A percentile compares a stretch with the other conserved stretches of the same genome.
Conservation (phyloP, 2,797 vertebrate species). For the Antrozous pallidus region DNA sequence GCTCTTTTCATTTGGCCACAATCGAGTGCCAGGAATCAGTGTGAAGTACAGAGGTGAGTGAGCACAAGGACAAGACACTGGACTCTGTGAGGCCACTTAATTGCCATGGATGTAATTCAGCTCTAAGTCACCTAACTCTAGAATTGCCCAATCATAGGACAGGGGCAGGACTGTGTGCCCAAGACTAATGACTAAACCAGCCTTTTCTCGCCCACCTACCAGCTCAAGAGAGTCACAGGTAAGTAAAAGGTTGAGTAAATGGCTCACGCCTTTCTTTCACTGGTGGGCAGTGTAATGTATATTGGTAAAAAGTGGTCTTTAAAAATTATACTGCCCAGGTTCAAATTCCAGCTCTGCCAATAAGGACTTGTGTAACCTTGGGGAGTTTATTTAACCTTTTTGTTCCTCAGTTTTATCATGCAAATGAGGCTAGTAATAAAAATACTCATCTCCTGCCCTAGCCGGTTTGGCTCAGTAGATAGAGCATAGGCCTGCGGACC, state of each 20-base stretch:
- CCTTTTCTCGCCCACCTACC: neutral
- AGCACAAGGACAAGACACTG: neutral
- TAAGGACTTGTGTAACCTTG: neutral
- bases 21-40: neutral
- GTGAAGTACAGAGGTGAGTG: neutral
- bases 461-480: too few relatives aligned
- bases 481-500: too few relatives aligned
- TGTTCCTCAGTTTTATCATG: neutral
- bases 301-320: neutral
- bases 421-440: neutral
- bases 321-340: neutral
- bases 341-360: neutral
- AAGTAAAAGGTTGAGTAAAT: neutral
- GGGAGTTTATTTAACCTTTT: neutral
- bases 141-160: neutral
- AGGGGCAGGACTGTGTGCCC: neutral
- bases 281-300: fast-evolving
- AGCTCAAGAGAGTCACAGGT: neutral
- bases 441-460: neutral
- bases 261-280: neutral
- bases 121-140: neutral
- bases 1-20: neutral
- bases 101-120: neutral
- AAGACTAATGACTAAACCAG: neutral
- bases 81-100: neutral